A percentile compares a stretch with the other conserved stretches of the same genome.
Conservation (phyloP, 2,797 vertebrate species). For the Brachymystax lenok region DNA sequence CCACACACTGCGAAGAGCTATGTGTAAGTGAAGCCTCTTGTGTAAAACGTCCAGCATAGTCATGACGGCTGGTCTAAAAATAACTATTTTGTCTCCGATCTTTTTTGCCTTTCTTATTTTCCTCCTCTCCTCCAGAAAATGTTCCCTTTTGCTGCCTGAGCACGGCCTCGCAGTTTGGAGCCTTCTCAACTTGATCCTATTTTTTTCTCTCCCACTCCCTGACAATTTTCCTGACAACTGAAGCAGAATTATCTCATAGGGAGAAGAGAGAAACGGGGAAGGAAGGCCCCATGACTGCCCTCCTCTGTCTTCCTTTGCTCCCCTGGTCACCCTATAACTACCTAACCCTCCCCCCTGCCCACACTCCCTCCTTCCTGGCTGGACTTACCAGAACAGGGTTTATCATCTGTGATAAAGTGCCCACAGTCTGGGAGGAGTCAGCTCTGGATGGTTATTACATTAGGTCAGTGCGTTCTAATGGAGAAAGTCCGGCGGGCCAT, state of each 20-base stretch:
- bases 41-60: slow-evolving; percentile 49
- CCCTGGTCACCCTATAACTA: slow-evolving; percentile 41
- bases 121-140: slow-evolving; percentile 53
- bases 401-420: slow-evolving; percentile 74
- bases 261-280: slow-evolving; percentile 18
- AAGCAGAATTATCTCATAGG: slow-evolving; percentile 63
- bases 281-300: neutral
- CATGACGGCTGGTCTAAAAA: slow-evolving; percentile 63
- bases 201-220: slow-evolving; percentile 48
- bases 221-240: slow-evolving; percentile 77
- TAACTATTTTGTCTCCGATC: slow-evolving; percentile 38
- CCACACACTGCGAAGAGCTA: slow-evolving; percentile 13
- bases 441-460: slow-evolving; percentile 72
- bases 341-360: neutral
- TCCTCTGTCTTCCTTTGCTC: neutral
- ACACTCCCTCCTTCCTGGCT: slow-evolving; percentile 11
- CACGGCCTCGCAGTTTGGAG: slow-evolving; percentile 53
- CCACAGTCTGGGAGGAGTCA: slow-evolving; percentile 68
- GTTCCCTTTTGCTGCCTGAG: slow-evolving; percentile 42
- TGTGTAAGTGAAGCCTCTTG: slow-evolving; percentile 6
- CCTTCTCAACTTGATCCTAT: slow-evolving; percentile 64
- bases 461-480: slow-evolving; percentile 71
- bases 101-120: slow-evolving; percentile 4
- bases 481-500: slow-evolving; percentile 67
- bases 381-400: slow-evolving; percentile 64